Evolutionary conservation across 2,797 vertebrate species (phyloP).

Genomic region (Poecilia wingei): DNA sequence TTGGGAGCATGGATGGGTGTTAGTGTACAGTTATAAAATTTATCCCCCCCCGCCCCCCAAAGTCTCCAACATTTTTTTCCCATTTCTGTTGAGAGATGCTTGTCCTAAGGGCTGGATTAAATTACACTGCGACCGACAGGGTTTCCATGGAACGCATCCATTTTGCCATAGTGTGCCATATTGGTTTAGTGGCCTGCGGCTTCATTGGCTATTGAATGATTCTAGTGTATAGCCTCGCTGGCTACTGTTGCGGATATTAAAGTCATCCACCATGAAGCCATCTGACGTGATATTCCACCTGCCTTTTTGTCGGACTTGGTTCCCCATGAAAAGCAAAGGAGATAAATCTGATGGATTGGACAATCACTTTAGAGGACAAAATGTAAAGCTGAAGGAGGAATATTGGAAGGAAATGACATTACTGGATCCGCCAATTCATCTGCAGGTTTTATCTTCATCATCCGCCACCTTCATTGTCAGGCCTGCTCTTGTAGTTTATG

Average conservation of each 20-base stretch:
- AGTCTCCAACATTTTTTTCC: conserved; percentile 40
- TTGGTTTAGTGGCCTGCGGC: conserved; percentile 76
- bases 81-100: conserved; percentile 77
- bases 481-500: not conserved
- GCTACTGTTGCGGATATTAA: conserved; percentile 79
- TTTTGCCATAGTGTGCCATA: conserved; percentile 72
- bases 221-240: conserved; percentile 69
- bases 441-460: conserved; percentile 16
- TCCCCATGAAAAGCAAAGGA: conserved; percentile 54
- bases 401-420: conserved; percentile 28
- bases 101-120: conserved; percentile 80
- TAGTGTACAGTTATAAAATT: conserved; percentile 67
- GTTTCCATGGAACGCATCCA: conserved; percentile 75
- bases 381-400: conserved; percentile 22
- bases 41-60: conserved; percentile 51
- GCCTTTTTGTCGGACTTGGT: conserved; percentile 62
- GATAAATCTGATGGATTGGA: conserved; percentile 68
- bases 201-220: conserved; percentile 79
- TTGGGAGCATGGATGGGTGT: conserved; percentile 62
- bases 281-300: conserved; percentile 73
- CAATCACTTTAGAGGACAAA: conserved; percentile 49
- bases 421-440: conserved; percentile 34
- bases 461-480: conserved; percentile 18
- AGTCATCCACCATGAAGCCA: conserved; percentile 78
- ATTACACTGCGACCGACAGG: conserved; percentile 76